phyloP scores from a whole-genome alignment of 2,888 invertebrate species.

The Cosmia trapezina region DNA sequence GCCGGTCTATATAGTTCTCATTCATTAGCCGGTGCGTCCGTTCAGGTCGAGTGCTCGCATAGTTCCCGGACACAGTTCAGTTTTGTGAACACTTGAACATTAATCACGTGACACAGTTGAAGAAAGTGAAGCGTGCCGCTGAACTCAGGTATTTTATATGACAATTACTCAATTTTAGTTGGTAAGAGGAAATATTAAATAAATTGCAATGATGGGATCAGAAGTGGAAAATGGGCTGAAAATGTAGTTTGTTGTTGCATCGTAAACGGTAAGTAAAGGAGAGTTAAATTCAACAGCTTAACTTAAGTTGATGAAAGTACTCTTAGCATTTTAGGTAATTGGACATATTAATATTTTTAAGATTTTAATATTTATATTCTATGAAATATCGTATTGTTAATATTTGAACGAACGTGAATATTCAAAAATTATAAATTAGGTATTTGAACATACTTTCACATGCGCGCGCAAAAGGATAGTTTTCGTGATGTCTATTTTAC shows the following conservation, averaged over 20 bases:
- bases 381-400: conserved; percentile 1
- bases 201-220: not conserved
- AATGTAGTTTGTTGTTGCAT: not conserved
- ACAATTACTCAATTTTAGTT: conserved; percentile 38
- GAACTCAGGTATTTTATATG: conserved; percentile 73
- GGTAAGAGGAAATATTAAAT: conserved; percentile 27
- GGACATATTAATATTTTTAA: not conserved
- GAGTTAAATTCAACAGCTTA: not conserved
- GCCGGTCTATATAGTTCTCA: conserved; percentile 75
- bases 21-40: conserved; percentile 72
- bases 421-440: not conserved
- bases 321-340: not conserved
- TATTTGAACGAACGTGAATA: conserved; percentile 4
- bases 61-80: conserved; percentile 82
- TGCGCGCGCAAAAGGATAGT: conserved; percentile 17
- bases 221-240: conserved; percentile 2
- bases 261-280: conserved; percentile 25
- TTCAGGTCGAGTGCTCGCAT: conserved; percentile 82
- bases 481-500: conserved; percentile 24
- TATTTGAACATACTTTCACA: conserved; percentile 33
- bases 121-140: conserved; percentile 73
- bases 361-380: not conserved
- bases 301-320: not conserved
- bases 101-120: conserved; percentile 78
- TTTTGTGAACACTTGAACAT: conserved; percentile 85